Evolutionary conservation across 30 jellyfish, hydroid and myxozoan species (phyloP), one percentile per base, ranked within the genome.

Genomic region (Haliclystus octoradiatus): DNA sequence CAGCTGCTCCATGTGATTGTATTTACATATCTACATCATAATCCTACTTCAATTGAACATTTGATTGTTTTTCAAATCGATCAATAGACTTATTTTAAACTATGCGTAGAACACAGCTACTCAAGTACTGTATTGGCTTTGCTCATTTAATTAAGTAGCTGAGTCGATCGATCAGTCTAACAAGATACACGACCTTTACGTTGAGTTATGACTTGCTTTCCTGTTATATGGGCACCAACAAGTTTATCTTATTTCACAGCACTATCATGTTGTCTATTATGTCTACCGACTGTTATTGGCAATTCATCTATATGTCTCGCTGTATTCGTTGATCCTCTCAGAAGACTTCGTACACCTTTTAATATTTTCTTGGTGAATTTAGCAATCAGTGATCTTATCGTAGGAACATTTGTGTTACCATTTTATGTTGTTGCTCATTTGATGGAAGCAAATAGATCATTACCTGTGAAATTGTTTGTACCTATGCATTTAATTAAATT

Each of bases 241-340:
- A 82, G 62, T 33, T 66, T 83, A 5, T 83, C 95, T 0, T 60
- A 33, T 63, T 83, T 83, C 65, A 83, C 95, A 7, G 85, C 95
- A 5, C 40, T 49, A 31, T 63, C 49, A 51, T 76, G 93, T 31
- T 52, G 71, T n/a, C 25, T 81, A 1, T 40, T 53, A 26, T 13
- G 68, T 24, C 12, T 53, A 5, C 30, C 30, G 12, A 26, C 30
- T 5, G 30, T 26, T 9, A 9, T 53, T 53, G 68, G 68, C 24
- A 53, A 53, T 26, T 53, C 27, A 4, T 26, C 30, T 24, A 53
- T 53, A 4, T 13, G 26, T 53, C 30, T n/a, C 26, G 26, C 30
- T 4, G 68, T 53, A 9, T 13, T 12, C 12, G 4, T 13, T 4
- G 68, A 53, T 26, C 68, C 68, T 53, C 24, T 24, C 30, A 53